Percentiles rank a stretch among this genome's conserved stretches.
Evolutionary conservation across 1,140 invertebrate genomes (phyloP).

Genomic region (Neodiprion pinetum): DNA sequence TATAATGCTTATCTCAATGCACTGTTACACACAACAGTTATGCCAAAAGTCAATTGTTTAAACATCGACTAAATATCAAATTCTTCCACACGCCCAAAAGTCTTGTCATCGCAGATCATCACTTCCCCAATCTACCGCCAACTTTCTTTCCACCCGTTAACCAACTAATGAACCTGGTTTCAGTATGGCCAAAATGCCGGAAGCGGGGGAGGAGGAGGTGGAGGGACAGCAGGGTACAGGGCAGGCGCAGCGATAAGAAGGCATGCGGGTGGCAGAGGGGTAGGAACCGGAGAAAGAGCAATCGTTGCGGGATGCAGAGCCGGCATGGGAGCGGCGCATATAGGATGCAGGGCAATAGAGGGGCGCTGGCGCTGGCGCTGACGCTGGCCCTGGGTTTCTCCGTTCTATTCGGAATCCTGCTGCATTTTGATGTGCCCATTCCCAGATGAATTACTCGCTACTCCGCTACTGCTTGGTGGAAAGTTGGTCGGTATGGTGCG

Average conservation of each 20-base stretch:
- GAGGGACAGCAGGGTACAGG: constrained; percentile 49
- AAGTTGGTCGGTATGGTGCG: constrained; percentile 73
- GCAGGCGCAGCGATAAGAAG: constrained; percentile 56
- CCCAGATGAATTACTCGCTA: constrained; percentile 54
- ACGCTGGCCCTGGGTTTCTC: constrained; percentile 60
- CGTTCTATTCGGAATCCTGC: constrained; percentile 63
- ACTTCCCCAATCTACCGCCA: not conserved
- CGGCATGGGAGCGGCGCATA: constrained; percentile 50
- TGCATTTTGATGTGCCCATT: constrained; percentile 62
- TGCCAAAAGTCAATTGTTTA: too few species aligned
- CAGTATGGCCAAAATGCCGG: constrained; percentile 60
- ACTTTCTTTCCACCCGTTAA: not conserved
- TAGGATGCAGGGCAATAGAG: constrained; percentile 57
- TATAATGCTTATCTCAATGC: too few species aligned
- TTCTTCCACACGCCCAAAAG: too few species aligned
- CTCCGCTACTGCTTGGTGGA: constrained; percentile 47
- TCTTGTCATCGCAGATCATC: too few species aligned
- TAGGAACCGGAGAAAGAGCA: constrained; percentile 57
- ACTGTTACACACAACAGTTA: too few species aligned
- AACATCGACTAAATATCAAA: too few species aligned
- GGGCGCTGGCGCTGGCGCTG: constrained; percentile 54
- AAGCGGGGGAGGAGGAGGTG: constrained; percentile 55
- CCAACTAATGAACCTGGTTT: constrained; percentile 17
- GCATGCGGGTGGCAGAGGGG: constrained; percentile 52
- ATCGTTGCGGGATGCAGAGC: constrained; percentile 56